Evolutionary conservation across 2,797 vertebrate genomes (phyloP), one percentile per base, ranked within the genome.

Genomic region (Lepus oiostolus): DNA sequence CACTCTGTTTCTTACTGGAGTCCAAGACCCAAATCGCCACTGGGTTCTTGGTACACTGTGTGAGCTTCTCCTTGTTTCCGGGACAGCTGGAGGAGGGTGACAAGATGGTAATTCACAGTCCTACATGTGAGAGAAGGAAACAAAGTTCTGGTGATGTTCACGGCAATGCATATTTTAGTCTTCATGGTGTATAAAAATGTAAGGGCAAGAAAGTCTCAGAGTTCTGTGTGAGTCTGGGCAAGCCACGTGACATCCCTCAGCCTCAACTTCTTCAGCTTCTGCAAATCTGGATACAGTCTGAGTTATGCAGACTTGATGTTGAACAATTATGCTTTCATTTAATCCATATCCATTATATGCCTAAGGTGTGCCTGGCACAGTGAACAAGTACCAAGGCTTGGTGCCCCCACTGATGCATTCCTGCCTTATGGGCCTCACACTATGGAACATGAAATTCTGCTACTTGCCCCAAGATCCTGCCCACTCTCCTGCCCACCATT

Each of bases 11-110:
- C 98, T 97, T 98, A 99, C 99, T 85, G 99, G 99, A 85, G 99
- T 99, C 99, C 99, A 99, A 72, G 99, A 99, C 96, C 99, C 99
- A 98, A 99, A 99, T 97, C 99, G 98, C 99, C 99, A 99, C 97
- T 99, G 99, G 0, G 99, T 99, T 98, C 99, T 99, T 93, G 99
- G 99, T 88, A 93, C 63, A 80, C 98, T 98, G 52, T 99, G 98
- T 82, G 97, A 4, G 12, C 96, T 98, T 96, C 98, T 98, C 98
- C 99, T 99, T 81, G 98, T 98, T 97, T 99, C 99, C 0, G 98
- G 98, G 94, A 96, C 98, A 95, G 98, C 98, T 75, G 99, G 98
- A 84, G 98, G 98, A 95, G 98, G 98, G 93, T 99, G 99, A 98
- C 99, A 99, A 28, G 98, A 98, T 88, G 98, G 97, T 97, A 99